Base-by-base conservation (phyloP, 2,888 invertebrate genomes). In the Dryomyza anilis region DNA sequence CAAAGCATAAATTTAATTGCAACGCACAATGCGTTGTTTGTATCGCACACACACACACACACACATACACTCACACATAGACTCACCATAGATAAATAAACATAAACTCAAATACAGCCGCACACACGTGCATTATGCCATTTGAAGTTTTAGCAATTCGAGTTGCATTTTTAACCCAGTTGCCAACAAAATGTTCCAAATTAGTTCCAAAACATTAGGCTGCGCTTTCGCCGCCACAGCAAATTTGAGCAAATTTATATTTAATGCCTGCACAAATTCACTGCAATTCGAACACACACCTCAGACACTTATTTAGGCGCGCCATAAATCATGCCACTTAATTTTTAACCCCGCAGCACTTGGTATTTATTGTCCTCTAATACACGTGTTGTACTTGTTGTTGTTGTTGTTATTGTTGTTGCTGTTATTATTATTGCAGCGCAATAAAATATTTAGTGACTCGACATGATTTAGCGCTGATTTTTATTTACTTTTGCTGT, bases 1-100 rank as follows among this genome's bases (percentile, higher is more conserved):
- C 19, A 4, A 6, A 16, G 43, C n/a, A 43, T 43, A 19, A n/a
- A 43, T 72, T 73, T 73, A 76, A 72, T 73, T 76, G 72, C 73
- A 63, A 73, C 71, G 71, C 74, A 72, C 64, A 30, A 29, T 58
- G 58, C 43, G 43, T 39, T 45, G 30, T 45, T 45, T 58, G 46
- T 45, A 19, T 43, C 19, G 19, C 16, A 16, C 43, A 16, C n/a
- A 43, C 43, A 43, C 43, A n/a, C n/a, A n/a, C n/a, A n/a, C n/a
- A n/a, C n/a, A n/a, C n/a, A n/a, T n/a, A 12, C 1, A 43, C 16
- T 4, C 1, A 43, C 8, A 8, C 43, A 16, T 43, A 43, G 19
- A 43, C 19, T n/a, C 43, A 43, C 43, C 16, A n/a, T 16, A 33
- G 6, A 12, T 12, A 33, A 8, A 8, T 6, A 6, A 43, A 43